Evolutionary conservation across 2,113 vertebrate species (phyloP).

Genomic region (Camelus dromedarius): DNA sequence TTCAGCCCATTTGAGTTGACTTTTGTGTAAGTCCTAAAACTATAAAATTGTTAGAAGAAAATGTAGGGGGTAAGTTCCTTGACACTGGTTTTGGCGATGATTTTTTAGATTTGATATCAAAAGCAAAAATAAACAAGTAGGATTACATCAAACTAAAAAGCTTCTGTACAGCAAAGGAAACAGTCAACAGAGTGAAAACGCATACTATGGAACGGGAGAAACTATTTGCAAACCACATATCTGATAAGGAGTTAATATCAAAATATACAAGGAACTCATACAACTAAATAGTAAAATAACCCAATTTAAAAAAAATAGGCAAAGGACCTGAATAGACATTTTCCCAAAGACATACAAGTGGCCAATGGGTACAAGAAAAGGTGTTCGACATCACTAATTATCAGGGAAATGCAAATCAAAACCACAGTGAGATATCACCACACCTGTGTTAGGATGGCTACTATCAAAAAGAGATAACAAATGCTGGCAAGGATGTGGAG

Average conservation of each 20-base stretch:
- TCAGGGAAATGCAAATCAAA: not conserved
- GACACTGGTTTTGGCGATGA: not conserved
- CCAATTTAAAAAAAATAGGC: not conserved
- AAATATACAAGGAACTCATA: not conserved
- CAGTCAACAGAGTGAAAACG: not conserved
- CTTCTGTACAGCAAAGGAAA: not conserved
- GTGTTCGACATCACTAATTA: not conserved
- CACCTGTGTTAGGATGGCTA: not conserved
- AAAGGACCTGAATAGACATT: not conserved
- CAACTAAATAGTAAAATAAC: not conserved
- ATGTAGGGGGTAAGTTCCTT: not conserved
- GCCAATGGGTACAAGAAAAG: not conserved
- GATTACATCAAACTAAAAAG: not conserved
- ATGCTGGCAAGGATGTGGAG: not conserved
- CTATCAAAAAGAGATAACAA: not conserved
- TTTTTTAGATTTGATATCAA: not conserved
- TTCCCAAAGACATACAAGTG: not conserved
- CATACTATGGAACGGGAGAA: not conserved
- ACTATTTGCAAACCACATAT: not conserved
- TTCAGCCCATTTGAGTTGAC: too few species aligned
- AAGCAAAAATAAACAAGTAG: not conserved
- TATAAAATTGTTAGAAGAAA: not conserved
- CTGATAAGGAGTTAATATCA: not conserved
- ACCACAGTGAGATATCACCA: not conserved
- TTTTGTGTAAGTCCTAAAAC: too few species aligned